A percentile compares a stretch with the other conserved stretches of the same genome.
Conservation (phyloP, 2,113 vertebrate genomes). For the Silurus glanis region DNA sequence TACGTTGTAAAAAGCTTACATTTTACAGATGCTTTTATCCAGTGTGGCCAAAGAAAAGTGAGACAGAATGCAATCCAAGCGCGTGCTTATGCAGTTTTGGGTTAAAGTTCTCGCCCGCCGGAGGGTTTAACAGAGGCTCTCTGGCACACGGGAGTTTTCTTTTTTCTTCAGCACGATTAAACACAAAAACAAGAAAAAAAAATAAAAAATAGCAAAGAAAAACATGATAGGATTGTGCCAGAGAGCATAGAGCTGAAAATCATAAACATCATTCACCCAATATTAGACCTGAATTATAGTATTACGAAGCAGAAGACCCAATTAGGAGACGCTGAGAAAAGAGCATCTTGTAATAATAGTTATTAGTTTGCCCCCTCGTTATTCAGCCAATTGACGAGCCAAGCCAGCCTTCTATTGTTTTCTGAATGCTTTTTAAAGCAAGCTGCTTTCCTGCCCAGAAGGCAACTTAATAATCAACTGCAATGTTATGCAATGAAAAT, state of each 20-base stretch:
- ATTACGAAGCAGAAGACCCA: conserved; percentile 17
- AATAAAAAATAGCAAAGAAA: neutral
- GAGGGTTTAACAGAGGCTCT: neutral
- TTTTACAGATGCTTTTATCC: neutral
- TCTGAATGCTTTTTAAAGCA: conserved; percentile 41
- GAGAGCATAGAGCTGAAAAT: neutral
- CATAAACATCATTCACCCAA: neutral
- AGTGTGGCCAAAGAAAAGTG: neutral
- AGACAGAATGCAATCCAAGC: neutral
- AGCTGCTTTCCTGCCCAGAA: conserved; percentile 32
- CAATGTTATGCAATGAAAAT: conserved; percentile 46
- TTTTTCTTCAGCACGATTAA: too few relatives aligned
- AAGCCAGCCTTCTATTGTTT: conserved; percentile 43
- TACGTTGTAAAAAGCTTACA: neutral
- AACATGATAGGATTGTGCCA: neutral
- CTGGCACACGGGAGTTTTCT: neutral
- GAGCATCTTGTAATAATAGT: conserved; percentile 45
- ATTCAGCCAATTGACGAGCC: conserved; percentile 38
- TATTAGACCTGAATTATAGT: conserved; percentile 23
- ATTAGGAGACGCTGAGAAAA: conserved; percentile 39
- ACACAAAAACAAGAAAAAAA: neutral
- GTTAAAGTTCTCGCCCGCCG: neutral
- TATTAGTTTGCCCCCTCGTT: conserved; percentile 42
- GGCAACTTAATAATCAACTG: conserved; percentile 50
- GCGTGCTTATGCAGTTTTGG: neutral